These are phyloP conservation scores for Toxotes jaculatrix DNA, from an alignment of 2,113 vertebrate species.

Conservation along the genomic window DNA sequence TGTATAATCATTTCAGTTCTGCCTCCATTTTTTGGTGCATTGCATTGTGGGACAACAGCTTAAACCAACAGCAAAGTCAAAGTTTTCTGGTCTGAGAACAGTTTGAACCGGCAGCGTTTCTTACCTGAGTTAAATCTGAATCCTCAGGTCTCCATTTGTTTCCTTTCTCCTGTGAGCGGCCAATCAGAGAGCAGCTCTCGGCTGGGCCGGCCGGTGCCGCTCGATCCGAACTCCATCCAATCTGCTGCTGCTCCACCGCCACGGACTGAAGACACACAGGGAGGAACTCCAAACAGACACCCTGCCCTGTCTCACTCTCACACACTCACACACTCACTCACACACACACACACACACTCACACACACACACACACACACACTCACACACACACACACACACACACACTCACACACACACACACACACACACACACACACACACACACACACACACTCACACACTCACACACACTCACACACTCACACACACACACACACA, in stretches of 20 bases:
- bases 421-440: not conserved
- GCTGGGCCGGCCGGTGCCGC: not conserved
- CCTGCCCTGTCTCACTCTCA: too few relatives aligned
- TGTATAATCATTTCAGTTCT: too few relatives aligned
- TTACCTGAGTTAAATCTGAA: constrained; percentile 26
- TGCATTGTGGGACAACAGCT: not conserved
- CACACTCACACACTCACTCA: not conserved
- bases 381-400: not conserved
- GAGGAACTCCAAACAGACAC: too few relatives aligned
- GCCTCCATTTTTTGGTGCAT: not conserved
- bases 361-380: not conserved
- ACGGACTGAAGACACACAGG: not conserved
- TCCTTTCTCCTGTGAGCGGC: constrained; percentile 18
- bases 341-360: too few relatives aligned
- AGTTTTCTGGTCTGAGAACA: too few relatives aligned
- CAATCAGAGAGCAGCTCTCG: constrained; percentile 45
- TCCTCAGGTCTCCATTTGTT: not conserved
- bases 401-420: not conserved
- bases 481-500: not conserved
- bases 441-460: too few relatives aligned
- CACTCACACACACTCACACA: not conserved
- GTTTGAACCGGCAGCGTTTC: not conserved
- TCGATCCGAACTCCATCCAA: not conserved
- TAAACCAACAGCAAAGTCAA: not conserved
- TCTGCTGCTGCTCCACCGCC: constrained; percentile 4